Evolutionary conservation across 2,888 invertebrate species (phyloP), one percentile per base, ranked within the genome.

Genomic region (Parascotia fuliginaria): DNA sequence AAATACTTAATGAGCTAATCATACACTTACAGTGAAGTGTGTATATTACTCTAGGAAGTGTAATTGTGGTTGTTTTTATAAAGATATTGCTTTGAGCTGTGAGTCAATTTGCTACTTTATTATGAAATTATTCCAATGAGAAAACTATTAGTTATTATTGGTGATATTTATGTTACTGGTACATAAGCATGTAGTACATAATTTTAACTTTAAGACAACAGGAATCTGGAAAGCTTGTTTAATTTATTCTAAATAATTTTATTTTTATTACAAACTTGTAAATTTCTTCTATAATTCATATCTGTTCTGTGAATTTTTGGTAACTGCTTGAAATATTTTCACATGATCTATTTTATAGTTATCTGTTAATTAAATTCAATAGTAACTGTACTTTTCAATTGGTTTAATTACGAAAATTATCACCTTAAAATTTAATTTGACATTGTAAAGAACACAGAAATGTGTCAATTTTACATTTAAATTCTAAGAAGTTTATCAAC

Each of bases 1-100:
- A 84, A 24, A 78, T 81, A 85, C 78, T 82, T 84, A 78, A 77
- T 63, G 62, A 49, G 54, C 63, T 70, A 63, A 74, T 73, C 60
- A 71, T 76, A 74, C 79, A 79, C 79, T 74, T 61, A 60, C 61
- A 48, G 50, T 60, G 43, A 58, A 56, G 56, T 66, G 54, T 64
- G 61, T 65, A 55, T 56, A 52, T 55, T 57, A 55, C 38, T 42
- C 42, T 42, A 44, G 48, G 59, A 49, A 67, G 60, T 57, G 52
- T 65, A 43, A 42, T 59, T 64, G 52, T 58, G 47, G 57, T 57
- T 55, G 47, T 46, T 39, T 49, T 63, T 42, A 55, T 41, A 51
- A 34, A 59, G 66, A 65, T 70, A 60, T 62, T 65, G 60, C 60
- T 66, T 67, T 42, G 67, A 64, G 44, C 59, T 73, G 65, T 56